Evolutionary conservation across 1,140 invertebrate species (phyloP).

Genomic region (Solenopsis invicta): DNA sequence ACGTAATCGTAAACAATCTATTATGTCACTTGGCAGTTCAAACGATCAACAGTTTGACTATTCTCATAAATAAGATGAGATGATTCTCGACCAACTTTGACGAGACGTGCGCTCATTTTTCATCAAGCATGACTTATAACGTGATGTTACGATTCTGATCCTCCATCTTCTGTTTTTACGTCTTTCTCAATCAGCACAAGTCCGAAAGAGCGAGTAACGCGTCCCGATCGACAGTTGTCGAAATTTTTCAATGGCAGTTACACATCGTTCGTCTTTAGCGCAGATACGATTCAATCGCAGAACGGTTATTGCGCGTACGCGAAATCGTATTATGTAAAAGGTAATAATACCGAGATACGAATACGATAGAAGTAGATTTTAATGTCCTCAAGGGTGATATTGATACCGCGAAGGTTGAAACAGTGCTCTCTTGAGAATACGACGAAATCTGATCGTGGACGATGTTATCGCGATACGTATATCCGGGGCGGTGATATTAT

Average conservation of each 20-base stretch:
- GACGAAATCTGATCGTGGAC: conserved; percentile 72
- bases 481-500: conserved; percentile 69
- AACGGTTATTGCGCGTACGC: conserved; percentile 11
- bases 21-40: conserved; percentile 73
- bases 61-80: conserved; percentile 73
- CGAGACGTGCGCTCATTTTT: conserved; percentile 67
- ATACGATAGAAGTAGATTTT: conserved; percentile 70
- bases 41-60: conserved; percentile 58
- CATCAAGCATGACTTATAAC: conserved; percentile 57
- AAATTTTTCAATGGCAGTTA: neutral
- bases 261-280: neutral
- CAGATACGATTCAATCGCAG: neutral
- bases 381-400: conserved; percentile 70
- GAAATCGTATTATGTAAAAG: neutral
- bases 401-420: conserved; percentile 65
- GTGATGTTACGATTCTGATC: conserved; percentile 46
- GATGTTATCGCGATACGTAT: conserved; percentile 74
- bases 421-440: conserved; percentile 67
- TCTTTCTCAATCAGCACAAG: conserved; percentile 54
- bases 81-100: conserved; percentile 68
- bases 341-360: conserved; percentile 43
- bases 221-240: neutral
- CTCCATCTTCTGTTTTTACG: conserved; percentile 63
- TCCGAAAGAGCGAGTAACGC: conserved; percentile 39
- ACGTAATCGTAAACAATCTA: conserved; percentile 72